These are phyloP conservation scores for Gasterosteus nipponicus DNA, from an alignment of 2,113 vertebrate genomes.

Conservation along the genomic window DNA sequence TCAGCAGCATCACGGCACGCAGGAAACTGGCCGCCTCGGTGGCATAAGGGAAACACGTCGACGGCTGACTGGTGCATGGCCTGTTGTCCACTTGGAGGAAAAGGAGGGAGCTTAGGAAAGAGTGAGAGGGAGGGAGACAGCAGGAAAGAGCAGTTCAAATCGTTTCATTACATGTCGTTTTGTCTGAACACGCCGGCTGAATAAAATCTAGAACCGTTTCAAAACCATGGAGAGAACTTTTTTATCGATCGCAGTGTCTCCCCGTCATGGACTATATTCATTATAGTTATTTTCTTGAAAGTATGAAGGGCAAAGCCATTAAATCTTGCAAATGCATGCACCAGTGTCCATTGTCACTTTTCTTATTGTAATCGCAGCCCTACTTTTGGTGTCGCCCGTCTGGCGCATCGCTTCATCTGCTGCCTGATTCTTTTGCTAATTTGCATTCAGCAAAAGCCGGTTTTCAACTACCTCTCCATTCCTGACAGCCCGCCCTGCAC, in stretches of 20 bases:
- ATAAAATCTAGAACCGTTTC: neutral
- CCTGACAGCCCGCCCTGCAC: neutral
- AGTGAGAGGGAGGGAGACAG: constrained; percentile 3
- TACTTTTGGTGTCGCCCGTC: neutral
- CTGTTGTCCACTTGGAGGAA: constrained; percentile 87
- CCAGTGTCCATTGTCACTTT: neutral
- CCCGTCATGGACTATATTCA: no score
- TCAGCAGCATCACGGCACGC: constrained; percentile 68
- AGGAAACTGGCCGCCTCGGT: constrained; percentile 84
- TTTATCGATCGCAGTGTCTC: no score
- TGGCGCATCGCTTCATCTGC: no score
- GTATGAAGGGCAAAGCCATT: no score
- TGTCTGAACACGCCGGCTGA: neutral
- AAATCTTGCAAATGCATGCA: no score
- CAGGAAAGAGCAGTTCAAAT: neutral
- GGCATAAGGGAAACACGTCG: constrained; percentile 78
- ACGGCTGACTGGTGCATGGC: constrained; percentile 75
- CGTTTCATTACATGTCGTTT: neutral
- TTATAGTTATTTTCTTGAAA: no score
- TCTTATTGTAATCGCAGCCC: neutral
- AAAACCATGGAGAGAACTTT: neutral
- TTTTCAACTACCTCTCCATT: neutral
- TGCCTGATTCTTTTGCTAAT: neutral
- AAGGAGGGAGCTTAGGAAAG: constrained; percentile 81
- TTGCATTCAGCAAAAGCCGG: neutral